phyloP scores from a whole-genome alignment of 2,797 vertebrate species.

The Sphenopsis melanotis region DNA sequence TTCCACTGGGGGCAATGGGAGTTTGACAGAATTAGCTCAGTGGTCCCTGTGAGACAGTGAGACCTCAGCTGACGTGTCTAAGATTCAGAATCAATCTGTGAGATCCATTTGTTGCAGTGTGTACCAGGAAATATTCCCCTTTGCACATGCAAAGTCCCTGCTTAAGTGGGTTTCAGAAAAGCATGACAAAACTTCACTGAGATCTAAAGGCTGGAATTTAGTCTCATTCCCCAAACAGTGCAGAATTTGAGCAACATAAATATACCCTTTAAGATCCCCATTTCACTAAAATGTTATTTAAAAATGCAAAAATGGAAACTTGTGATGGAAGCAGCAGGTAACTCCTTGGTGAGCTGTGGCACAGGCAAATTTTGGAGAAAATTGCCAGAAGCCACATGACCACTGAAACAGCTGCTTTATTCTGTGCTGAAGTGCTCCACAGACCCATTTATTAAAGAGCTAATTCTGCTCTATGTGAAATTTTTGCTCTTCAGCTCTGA shows the following conservation, averaged over 20 bases:
- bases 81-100: neutral
- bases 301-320: neutral
- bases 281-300: neutral
- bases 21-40: neutral
- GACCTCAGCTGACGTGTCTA: neutral
- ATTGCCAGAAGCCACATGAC: neutral
- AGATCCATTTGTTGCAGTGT: neutral
- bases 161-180: neutral
- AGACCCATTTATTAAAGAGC: slow-evolving; percentile 12
- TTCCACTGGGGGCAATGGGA: neutral
- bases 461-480: slow-evolving; percentile 8
- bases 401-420: neutral
- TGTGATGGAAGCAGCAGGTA: neutral
- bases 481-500: slow-evolving; percentile 29
- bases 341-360: neutral
- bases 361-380: neutral
- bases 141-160: rapidly evolving
- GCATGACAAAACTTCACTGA: neutral
- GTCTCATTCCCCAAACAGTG: neutral
- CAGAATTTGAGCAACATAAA: neutral
- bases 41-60: neutral
- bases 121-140: neutral
- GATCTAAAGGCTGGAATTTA: neutral
- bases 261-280: neutral
- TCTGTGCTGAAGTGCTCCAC: neutral